phyloP scores from a whole-genome alignment of 2,888 invertebrate genomes.

The Strigamia crassipes region DNA sequence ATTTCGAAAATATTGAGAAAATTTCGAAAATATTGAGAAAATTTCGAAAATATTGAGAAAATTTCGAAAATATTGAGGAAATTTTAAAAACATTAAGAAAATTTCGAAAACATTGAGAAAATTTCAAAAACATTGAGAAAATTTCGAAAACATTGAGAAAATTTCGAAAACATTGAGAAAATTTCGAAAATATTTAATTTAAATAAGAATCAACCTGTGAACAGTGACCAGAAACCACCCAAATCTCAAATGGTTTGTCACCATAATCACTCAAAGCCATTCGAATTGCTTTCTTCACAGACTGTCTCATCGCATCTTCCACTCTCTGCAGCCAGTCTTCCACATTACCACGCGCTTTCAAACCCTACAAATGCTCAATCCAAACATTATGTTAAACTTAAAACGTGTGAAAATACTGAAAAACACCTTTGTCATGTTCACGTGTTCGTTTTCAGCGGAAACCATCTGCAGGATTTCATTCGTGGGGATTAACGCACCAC shows the following conservation, averaged over 20 bases:
- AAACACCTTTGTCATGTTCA: constrained; percentile 72
- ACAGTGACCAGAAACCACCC: constrained; percentile 71
- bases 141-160: too few species aligned
- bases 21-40: too few species aligned
- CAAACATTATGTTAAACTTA: too few species aligned
- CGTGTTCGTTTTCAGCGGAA: constrained; percentile 84
- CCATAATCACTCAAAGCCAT: constrained; percentile 71
- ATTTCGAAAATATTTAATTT: too few species aligned
- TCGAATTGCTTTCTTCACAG: constrained; percentile 77
- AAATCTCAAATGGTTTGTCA: constrained; percentile 68
- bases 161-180: too few species aligned
- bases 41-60: too few species aligned
- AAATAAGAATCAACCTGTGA: constrained; percentile 68
- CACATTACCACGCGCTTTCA: constrained; percentile 78
- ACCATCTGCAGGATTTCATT: constrained; percentile 87
- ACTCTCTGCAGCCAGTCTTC: constrained; percentile 92
- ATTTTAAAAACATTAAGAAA: too few species aligned
- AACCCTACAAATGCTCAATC: constrained; percentile 53
- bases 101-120: background rate
- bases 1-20: too few species aligned
- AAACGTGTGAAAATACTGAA: background rate
- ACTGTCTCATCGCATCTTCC: constrained; percentile 84
- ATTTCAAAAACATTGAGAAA: too few species aligned
- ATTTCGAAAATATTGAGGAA: too few species aligned
- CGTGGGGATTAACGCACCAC: constrained; percentile 59